A percentile compares a stretch with the other conserved stretches of the same genome.
Evolutionary conservation across 1,140 invertebrate genomes (phyloP).

Genomic region (Pseudomyrmex sp.): DNA sequence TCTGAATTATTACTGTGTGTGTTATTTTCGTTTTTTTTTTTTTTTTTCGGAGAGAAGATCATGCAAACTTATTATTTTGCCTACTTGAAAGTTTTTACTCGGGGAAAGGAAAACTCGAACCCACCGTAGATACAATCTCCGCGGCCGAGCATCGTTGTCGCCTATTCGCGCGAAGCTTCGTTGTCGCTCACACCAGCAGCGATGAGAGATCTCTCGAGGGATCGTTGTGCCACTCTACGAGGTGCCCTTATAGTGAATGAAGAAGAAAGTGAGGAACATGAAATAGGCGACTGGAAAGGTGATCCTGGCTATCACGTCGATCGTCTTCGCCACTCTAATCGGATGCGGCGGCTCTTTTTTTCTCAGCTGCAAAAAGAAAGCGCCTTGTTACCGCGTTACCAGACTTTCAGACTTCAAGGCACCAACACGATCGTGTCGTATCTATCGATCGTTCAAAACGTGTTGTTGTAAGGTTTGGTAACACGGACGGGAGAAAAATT

Average conservation of each 20-base stretch:
- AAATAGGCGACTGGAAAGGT: constrained; percentile 96
- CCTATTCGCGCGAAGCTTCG: constrained; percentile 8
- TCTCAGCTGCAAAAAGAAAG: constrained; percentile 88
- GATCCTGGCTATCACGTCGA: constrained; percentile 96
- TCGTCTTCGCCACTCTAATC: constrained; percentile 96
- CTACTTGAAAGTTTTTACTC: background rate
- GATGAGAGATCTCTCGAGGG: constrained; percentile 31
- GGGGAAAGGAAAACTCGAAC: background rate
- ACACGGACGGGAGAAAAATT: too few relatives aligned
- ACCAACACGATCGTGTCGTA: too few relatives aligned
- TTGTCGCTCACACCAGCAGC: constrained; percentile 8
- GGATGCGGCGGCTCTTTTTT: constrained; percentile 96
- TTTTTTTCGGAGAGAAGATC: background rate
- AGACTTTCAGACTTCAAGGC: background rate
- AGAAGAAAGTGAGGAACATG: constrained; percentile 97
- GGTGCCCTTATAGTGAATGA: constrained; percentile 94
- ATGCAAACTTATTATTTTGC: background rate
- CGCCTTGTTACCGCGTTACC: background rate
- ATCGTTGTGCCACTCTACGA: constrained; percentile 77
- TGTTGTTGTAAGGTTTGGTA: background rate
- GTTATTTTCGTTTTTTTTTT: background rate
- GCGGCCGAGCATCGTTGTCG: constrained; percentile 2
- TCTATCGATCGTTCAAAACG: background rate
- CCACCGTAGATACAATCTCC: constrained; percentile 3
- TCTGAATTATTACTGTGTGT: background rate